Evolutionary conservation across 2,113 vertebrate species (phyloP), one percentile per base, ranked within the genome.

Genomic region (Neogobius melanostomus): DNA sequence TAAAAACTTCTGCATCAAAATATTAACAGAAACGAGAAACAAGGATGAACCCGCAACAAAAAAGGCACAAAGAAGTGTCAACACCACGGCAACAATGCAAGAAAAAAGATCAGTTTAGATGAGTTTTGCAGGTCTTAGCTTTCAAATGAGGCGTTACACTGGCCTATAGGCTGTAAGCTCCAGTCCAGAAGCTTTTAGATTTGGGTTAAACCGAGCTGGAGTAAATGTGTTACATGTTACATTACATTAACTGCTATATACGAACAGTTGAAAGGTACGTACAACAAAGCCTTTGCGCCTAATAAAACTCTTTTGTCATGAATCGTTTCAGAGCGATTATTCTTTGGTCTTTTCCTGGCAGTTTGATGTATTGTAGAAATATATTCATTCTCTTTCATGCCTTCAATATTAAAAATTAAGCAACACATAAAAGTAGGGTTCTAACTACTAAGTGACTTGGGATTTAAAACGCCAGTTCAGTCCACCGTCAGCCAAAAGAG

Each of bases 331-430:
- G 50, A 44, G 17, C 12, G 8, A 48, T 16, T 1, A 5, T 36
- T 66, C 49, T 69, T 66, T 62, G 8, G 62, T 61, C 60, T 62
- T 1, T 59, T 21, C 5, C 21, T 46, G 16, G 1, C 7, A 66
- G 52, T 71, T 47, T 75, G 54, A 66, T 28, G 67, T 63, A 54
- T 54, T 2, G 49, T 36, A 60, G 36, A 21, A 59, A 46, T 21
- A 15, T 6, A 8, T 12, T 48, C 28, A 44, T 52, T 53, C 46
- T 52, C 49, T 68, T 61, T 14, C 14, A 53, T 52, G 47, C 54
- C n/a, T 48, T 71, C 49, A 57, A 60, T 52, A 51, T 61, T 4
- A 54, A 7, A 69, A 14, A 46, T 6, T 44, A 11, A 45, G 50
- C 46, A 4, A 28, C 48, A 73, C 48, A 59, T 59, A 43, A 59